Conservation (phyloP, 2,888 invertebrate species). For the Lasioglossum leucozonium region DNA sequence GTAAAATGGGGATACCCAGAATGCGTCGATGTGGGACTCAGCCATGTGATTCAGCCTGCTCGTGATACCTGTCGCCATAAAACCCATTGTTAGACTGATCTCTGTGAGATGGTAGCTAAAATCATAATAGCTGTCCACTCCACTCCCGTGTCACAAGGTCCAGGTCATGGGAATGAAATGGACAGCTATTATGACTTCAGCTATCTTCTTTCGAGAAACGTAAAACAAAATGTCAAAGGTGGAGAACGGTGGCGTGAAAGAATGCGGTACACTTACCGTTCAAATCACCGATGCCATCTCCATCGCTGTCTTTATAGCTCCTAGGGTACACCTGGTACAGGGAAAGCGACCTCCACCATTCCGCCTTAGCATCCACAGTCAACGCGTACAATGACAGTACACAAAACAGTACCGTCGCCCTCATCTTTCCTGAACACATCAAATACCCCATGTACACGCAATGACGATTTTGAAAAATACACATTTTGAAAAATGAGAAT, state of each 20-base stretch:
- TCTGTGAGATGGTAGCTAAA: neutral
- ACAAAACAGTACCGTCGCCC: conserved; percentile 39
- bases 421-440: conserved; percentile 51
- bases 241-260: neutral
- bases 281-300: conserved; percentile 94
- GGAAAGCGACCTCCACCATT: conserved; percentile 94
- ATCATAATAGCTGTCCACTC: neutral
- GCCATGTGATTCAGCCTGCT: conserved; percentile 88
- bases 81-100: neutral
- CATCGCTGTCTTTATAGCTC: conserved; percentile 93
- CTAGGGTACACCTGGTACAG: conserved; percentile 95
- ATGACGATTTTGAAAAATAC: neutral
- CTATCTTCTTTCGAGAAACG: neutral
- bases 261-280: conserved; percentile 86
- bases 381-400: conserved; percentile 42
- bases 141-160: neutral
- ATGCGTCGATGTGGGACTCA: conserved; percentile 89
- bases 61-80: conserved; percentile 85
- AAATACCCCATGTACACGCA: neutral
- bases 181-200: neutral
- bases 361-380: conserved; percentile 74
- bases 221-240: neutral
- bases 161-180: neutral
- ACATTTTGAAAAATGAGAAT: no score
- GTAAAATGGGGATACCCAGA: conserved; percentile 95